A percentile compares a stretch with the other conserved stretches of the same genome.
Conservation (phyloP, 2,888 invertebrate genomes). For the Cerastis leucographa region DNA sequence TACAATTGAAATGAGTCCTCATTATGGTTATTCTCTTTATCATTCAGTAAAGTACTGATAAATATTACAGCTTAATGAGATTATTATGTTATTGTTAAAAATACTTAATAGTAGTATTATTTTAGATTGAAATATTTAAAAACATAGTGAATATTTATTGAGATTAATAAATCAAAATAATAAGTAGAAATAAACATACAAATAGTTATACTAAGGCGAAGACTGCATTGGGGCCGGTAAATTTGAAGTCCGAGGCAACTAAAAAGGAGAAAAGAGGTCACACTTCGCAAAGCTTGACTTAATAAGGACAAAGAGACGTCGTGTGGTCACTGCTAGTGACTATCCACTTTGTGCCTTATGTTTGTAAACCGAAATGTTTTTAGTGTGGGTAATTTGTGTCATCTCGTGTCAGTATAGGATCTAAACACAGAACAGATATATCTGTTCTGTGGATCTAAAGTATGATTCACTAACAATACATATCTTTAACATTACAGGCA, state of each 20-base stretch:
- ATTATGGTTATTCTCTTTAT: constrained; percentile 15
- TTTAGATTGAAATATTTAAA: no score
- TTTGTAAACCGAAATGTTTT: constrained; percentile 35
- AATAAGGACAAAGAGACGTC: constrained; percentile 48
- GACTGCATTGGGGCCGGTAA: background rate
- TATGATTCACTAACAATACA: background rate
- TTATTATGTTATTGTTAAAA: background rate
- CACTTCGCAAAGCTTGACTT: constrained; percentile 19
- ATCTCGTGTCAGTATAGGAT: background rate
- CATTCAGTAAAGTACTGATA: background rate
- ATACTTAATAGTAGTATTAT: no score
- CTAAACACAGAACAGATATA: no score
- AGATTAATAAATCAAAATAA: no score
- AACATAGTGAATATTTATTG: no score
- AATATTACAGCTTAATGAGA: background rate
- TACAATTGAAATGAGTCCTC: constrained; percentile 36
- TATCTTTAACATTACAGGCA: background rate
- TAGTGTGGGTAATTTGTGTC: background rate
- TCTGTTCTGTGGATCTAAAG: no score
- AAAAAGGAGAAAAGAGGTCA: constrained; percentile 37
- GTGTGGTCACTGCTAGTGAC: constrained; percentile 26
- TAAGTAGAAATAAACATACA: background rate
- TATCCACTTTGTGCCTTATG: constrained; percentile 32
- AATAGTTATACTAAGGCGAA: background rate
- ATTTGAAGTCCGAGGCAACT: constrained; percentile 22